phyloP scores from a whole-genome alignment of 2,113 vertebrate genomes.

The Corythaixoides concolor region DNA sequence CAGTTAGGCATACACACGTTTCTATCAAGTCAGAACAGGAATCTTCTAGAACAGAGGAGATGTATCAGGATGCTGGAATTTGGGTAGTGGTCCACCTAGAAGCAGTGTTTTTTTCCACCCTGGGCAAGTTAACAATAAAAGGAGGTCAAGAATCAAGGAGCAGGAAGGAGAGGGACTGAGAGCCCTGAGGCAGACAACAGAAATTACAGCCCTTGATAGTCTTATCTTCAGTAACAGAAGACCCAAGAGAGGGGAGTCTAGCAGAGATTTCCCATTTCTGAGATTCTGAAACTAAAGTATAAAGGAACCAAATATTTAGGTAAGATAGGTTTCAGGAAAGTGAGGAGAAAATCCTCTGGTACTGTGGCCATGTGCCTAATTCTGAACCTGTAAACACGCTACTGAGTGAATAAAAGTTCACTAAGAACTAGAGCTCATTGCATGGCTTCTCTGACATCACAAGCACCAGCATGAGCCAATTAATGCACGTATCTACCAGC shows the following conservation, averaged over 20 bases:
- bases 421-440: background rate
- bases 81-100: background rate
- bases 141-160: background rate
- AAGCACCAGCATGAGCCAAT: background rate
- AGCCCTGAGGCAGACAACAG: background rate
- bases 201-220: background rate
- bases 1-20: background rate
- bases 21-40: background rate
- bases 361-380: background rate
- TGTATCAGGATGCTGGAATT: background rate
- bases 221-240: background rate
- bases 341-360: background rate
- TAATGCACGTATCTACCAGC: background rate
- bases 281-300: background rate
- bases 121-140: background rate
- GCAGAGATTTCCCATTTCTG: background rate
- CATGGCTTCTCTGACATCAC: background rate
- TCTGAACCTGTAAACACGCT: background rate
- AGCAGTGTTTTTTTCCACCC: background rate
- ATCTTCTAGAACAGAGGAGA: background rate
- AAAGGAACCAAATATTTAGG: background rate
- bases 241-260: background rate
- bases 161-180: background rate
- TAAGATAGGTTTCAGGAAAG: background rate
- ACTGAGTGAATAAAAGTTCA: background rate